Base-by-base conservation (phyloP, 2,888 invertebrate genomes). In the Cosmopolites sordidus region DNA sequence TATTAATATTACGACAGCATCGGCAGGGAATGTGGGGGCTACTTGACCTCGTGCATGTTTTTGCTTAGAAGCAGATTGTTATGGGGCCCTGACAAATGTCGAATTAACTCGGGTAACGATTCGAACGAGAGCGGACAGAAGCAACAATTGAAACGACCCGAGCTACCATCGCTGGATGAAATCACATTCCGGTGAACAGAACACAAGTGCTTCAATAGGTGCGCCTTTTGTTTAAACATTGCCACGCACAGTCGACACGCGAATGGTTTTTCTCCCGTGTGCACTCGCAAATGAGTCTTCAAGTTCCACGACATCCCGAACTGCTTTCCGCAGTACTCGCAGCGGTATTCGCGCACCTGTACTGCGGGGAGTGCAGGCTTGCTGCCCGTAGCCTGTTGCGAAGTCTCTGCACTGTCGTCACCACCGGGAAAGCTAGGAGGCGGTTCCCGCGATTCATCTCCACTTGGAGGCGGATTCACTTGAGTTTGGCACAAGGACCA, bases 251-350 rank as follows among this genome's bases (percentile, higher is more conserved):
- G 80, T 64, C 91, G 81, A 78, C 91, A 92, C 62, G 91, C 91
- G 69, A 92, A 92, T 0, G 91, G 91, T 71, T 91, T 92, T 65
- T 92, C 91, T 54, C 91, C 91, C 0, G 91, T 92, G 68, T 91
- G 91, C 16, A 92, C 91, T 69, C 91, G 80, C 51, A 91, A 78
- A 75, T 91, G 91, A 57, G 91, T 92, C 73, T 92, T 92, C 67
- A 92, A 79, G 78, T 92, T 92, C 91, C 91, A 92, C 54, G 90
- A 90, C 91, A 91, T 91, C 55, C 91, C 91, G 66, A 92, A 92
- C 73, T 91, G 91, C 75, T 92, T 92, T 51, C 90, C 90, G 72
- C 91, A 91, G 72, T 91, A 91, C 70, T 88, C 89, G 71, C 91
- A 92, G 54, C 90, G 84, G 72, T 92, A 92, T 72, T 91, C 91